Percentiles rank a stretch among this genome's conserved stretches.
Conservation (phyloP, 2,797 vertebrate species). For the Gobionotothen gibberifrons region DNA sequence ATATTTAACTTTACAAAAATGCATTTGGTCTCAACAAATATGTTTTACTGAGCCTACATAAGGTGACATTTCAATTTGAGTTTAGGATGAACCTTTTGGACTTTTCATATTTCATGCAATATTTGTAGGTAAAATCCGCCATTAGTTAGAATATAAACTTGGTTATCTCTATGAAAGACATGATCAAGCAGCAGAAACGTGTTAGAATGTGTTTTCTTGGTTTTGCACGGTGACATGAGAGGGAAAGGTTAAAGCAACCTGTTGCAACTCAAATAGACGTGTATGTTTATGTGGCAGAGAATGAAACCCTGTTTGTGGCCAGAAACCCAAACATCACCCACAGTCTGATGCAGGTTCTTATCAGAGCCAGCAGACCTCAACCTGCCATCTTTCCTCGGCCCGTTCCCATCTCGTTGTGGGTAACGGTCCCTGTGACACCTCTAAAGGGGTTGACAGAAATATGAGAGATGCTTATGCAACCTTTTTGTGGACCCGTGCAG, state of each 20-base stretch:
- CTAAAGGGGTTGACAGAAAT: conserved; percentile 81
- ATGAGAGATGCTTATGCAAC: conserved; percentile 77
- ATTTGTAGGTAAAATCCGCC: conserved; percentile 23
- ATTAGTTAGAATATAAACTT: conserved; percentile 31
- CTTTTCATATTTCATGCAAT: conserved; percentile 5
- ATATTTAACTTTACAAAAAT: neutral
- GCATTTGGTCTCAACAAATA: neutral
- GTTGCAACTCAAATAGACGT: conserved; percentile 53
- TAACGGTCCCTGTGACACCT: conserved; percentile 56
- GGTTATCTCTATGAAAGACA: conserved; percentile 24
- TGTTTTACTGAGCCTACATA: conserved; percentile 3
- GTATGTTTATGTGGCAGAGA: conserved; percentile 52
- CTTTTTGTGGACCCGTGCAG: conserved; percentile 60
- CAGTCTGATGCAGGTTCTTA: conserved; percentile 74
- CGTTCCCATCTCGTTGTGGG: conserved; percentile 62
- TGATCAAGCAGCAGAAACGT: conserved; percentile 3
- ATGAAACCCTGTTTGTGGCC: conserved; percentile 61
- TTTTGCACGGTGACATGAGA: conserved; percentile 16
- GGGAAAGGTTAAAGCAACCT: conserved; percentile 60
- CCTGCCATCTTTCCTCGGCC: conserved; percentile 70
- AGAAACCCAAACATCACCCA: conserved; percentile 81
- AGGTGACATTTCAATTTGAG: conserved; percentile 1
- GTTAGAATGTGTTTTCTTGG: conserved; percentile 46
- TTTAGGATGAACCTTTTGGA: conserved; percentile 12
- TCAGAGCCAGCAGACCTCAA: conserved; percentile 73